Evolutionary conservation across 2,888 invertebrate species (phyloP), one percentile per base, ranked within the genome.

Genomic region (Cenopis cana): DNA sequence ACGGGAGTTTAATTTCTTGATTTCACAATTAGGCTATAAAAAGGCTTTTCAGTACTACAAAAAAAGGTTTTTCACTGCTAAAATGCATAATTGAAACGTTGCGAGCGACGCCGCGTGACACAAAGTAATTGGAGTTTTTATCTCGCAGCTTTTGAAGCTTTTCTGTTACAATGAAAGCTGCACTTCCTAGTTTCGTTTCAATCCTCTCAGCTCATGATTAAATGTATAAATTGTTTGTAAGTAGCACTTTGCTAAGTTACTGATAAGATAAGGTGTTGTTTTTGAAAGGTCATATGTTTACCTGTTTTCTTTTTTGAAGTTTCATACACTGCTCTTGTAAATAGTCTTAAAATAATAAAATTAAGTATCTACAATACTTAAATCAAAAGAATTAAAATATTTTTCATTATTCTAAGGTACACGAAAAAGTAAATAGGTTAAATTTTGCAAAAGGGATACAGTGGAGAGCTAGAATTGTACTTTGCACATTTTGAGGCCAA

Each of bases 51-150:
- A 1, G 14, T 55, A 5, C 36, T n/a, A n/a, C 24, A 24, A 4
- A 24, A 24, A 24, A 24, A 24, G 24, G 24, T 24, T 24, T 24
- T 24, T 33, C 17, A 46, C 49, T 18, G 20, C 18, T 46, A 55
- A 33, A 49, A 36, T 49, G 66, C 33, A 57, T 50, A 67, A 67
- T 55, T 67, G 66, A 56, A 57, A n/a, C 24, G 24, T 54, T 55
- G 12, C 33, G 29, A 14, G n/a, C 55, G 14, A n/a, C 55, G 11
- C 52, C 24, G 54, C 18, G 33, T 20, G 56, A 36, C 36, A 46
- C 20, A 57, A 67, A 67, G 66, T 67, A 50, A 67, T 67, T 67
- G 66, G 29, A 17, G 33, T 33, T n/a, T 66, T 67, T 57, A 57
- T 67, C 66, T 67, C n/a, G 33, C 52, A 24, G 46, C 65, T 41